phyloP scores from a whole-genome alignment of 2,797 vertebrate species.

The Sebastes melanostomus region DNA sequence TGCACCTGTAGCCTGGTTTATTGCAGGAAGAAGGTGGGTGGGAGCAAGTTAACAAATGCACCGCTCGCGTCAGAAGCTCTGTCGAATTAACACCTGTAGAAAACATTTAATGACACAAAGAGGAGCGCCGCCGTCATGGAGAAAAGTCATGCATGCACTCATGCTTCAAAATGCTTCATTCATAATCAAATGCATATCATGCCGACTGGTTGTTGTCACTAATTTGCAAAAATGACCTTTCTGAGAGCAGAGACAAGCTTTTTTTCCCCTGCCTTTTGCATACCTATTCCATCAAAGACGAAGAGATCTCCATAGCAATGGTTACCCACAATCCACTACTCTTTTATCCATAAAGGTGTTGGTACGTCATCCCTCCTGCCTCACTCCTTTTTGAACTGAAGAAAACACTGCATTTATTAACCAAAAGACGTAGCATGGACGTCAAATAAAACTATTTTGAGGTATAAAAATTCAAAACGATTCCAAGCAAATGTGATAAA shows the following conservation, averaged over 20 bases:
- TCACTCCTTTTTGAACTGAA: background rate
- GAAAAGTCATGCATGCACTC: slow-evolving; percentile 60
- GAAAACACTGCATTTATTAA: background rate
- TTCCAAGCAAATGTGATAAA: slow-evolving; percentile 12
- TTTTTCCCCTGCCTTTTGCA: background rate
- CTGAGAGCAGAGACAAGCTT: background rate
- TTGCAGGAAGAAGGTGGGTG: background rate
- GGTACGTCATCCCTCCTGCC: background rate
- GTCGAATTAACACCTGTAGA: slow-evolving; percentile 15
- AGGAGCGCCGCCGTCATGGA: slow-evolving; percentile 14
- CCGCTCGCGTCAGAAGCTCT: background rate
- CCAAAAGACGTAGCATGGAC: background rate
- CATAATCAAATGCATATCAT: slow-evolving; percentile 55
- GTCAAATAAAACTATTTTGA: background rate
- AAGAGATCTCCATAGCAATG: background rate
- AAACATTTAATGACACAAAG: slow-evolving; percentile 9
- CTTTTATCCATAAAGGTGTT: background rate
- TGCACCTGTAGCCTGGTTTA: slow-evolving; percentile 5
- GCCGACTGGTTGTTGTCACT: slow-evolving; percentile 14
- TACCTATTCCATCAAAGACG: background rate
- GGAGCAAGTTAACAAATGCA: slow-evolving; percentile 8
- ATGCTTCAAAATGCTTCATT: slow-evolving; percentile 71
- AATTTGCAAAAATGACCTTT: slow-evolving; percentile 1
- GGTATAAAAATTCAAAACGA: background rate
- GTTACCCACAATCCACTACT: slow-evolving; percentile 20